Percentiles rank a stretch among this genome's conserved stretches.
phyloP scores from a whole-genome alignment of 2,888 invertebrate species.

The Caenorhabditis virilis region DNA sequence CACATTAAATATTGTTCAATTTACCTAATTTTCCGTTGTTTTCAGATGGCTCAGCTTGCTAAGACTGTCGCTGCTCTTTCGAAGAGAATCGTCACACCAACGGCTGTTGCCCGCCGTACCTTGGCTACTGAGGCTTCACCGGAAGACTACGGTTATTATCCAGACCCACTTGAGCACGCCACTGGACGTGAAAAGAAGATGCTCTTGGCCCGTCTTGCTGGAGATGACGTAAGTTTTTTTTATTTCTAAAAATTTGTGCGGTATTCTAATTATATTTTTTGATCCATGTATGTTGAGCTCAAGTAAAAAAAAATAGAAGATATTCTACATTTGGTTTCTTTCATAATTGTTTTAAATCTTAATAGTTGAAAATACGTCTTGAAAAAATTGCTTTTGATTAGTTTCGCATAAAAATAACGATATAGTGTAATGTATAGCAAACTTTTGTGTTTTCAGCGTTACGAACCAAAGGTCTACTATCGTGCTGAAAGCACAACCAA shows the following conservation, averaged over 20 bases:
- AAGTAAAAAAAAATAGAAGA: no score
- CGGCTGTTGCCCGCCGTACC: slow-evolving; percentile 39
- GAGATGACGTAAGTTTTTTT: slow-evolving; percentile 77
- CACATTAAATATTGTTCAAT: slow-evolving; percentile 45
- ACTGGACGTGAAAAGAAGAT: slow-evolving; percentile 91
- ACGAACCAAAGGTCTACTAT: slow-evolving; percentile 68
- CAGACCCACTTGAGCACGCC: slow-evolving; percentile 88
- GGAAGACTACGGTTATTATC: slow-evolving; percentile 69
- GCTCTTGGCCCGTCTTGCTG: slow-evolving; percentile 82
- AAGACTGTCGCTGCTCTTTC: slow-evolving; percentile 47
- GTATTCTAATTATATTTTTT: no score
- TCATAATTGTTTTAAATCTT: no score
- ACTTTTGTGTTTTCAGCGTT: slow-evolving; percentile 54
- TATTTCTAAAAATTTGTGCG: background rate
- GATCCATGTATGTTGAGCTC: no score
- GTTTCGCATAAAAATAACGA: background rate
- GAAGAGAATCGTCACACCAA: slow-evolving; percentile 41
- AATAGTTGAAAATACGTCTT: no score
- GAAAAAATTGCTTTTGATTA: no score
- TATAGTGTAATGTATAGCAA: no score
- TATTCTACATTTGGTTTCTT: no score
- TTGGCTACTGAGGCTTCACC: slow-evolving; percentile 65
- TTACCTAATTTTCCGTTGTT: slow-evolving; percentile 47
- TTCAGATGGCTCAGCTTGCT: slow-evolving; percentile 60
- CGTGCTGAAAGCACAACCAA: slow-evolving; percentile 76